Evolutionary conservation across 1,140 invertebrate genomes (phyloP), one percentile per base, ranked within the genome.

Genomic region (Homarus americanus): DNA sequence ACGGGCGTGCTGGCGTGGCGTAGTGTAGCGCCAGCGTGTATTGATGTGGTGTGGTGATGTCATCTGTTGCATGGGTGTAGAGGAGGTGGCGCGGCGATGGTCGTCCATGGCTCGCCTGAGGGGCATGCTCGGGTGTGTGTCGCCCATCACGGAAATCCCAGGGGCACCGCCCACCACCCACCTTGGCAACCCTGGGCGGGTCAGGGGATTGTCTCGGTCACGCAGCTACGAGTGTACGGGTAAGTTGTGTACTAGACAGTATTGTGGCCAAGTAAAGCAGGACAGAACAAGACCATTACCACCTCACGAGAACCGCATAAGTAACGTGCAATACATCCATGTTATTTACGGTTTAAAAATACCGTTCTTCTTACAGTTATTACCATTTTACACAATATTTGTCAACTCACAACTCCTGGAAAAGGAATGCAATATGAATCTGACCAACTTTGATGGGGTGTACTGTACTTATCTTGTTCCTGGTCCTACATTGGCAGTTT

Each of bases 81-180:
- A 85, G 89, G 89, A 85, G 89, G 89, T 80, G 89, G 82, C 83
- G 89, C 89, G 89, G 24, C 72, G 91, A 15, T 91, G 91, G 91
- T 87, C 85, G 66, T 91, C 91, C 84, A 87, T 91, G 78, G 83
- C 84, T 87, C 91, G 91, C 66, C 85, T 91, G 72, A 66, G 84
- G 79, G 91, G 91, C 72, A 91, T 91, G 91, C 76, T 91, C 38
- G 91, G 91, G 10, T 91, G 89, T 73, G 89, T 91, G 28, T 91
- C 89, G 58, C 89, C 89, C 89, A 83, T 83, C 82, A 91, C 82
- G 58, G 89, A 91, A 63, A 85, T 83, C 82, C 72, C 82, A 69
- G 75, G 82, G 38, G 89, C 38, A 53, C 82, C 82, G 10, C 73
- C 82, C n/a, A 49, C 44, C 38, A 69, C 89, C 87, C 87, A 83